These are phyloP conservation scores for Cephus sareptanus DNA, from an alignment of 2,888 invertebrate genomes.

Conservation along the genomic window DNA sequence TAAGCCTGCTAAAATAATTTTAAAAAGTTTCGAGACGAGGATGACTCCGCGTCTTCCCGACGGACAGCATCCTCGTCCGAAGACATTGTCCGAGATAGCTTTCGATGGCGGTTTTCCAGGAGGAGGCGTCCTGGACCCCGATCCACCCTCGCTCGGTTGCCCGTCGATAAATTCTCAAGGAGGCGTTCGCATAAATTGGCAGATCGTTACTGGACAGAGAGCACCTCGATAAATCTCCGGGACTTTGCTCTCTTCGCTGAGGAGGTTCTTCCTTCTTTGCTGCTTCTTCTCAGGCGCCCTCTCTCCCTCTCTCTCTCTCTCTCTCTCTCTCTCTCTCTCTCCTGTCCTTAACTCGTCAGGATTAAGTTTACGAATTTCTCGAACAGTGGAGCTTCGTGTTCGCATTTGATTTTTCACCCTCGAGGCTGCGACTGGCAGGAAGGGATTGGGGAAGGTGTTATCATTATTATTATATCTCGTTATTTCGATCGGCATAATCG, in stretches of 20 bases:
- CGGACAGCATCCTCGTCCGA: background rate
- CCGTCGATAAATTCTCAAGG: background rate
- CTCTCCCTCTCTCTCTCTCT: background rate
- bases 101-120: background rate
- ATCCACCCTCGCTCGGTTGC: background rate
- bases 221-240: background rate
- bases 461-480: too few relatives aligned
- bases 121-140: background rate
- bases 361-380: too few relatives aligned
- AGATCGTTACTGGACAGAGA: background rate
- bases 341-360: background rate
- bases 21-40: background rate
- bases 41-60: background rate
- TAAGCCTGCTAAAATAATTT: background rate
- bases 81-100: background rate
- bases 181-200: background rate
- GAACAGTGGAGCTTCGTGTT: too few relatives aligned
- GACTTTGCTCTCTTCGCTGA: background rate
- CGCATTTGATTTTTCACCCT: too few relatives aligned
- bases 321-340: background rate
- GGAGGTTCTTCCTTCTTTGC: background rate
- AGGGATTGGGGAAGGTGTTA: too few relatives aligned
- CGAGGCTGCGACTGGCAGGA: too few relatives aligned
- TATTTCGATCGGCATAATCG: too few relatives aligned
- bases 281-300: background rate